phyloP scores from a whole-genome alignment of 1,140 invertebrate species.

The Macrobrachium nipponense region DNA sequence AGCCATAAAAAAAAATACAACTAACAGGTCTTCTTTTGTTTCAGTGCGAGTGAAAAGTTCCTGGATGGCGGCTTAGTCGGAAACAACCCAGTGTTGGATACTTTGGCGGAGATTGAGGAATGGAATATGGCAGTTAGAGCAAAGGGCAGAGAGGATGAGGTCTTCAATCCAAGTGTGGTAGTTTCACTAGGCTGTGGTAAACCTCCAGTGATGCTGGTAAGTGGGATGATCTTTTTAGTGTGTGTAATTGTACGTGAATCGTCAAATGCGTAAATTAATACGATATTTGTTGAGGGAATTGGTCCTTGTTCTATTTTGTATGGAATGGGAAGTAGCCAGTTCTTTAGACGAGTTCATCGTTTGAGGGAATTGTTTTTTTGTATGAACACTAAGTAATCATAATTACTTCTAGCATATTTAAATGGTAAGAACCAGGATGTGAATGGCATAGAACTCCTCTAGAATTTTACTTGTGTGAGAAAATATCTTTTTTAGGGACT shows the following conservation, averaged over 20 bases:
- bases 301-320: too few species aligned
- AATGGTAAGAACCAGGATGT: too few species aligned
- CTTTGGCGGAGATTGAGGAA: conserved; percentile 92
- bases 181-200: conserved; percentile 82
- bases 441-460: too few species aligned
- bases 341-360: too few species aligned
- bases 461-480: too few species aligned
- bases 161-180: conserved; percentile 74
- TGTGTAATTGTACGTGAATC: neutral
- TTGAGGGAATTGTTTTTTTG: too few species aligned
- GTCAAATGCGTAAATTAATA: neutral
- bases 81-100: conserved; percentile 96
- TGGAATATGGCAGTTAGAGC: conserved; percentile 76
- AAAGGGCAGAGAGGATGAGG: conserved; percentile 72
- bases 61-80: conserved; percentile 96
- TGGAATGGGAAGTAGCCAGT: too few species aligned
- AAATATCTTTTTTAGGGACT: too few species aligned
- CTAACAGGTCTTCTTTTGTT: conserved; percentile 74
- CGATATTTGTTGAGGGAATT: neutral
- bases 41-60: conserved; percentile 83
- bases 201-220: conserved; percentile 77
- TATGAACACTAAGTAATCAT: too few species aligned
- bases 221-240: neutral
- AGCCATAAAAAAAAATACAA: neutral
- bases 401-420: too few species aligned